Conservation (phyloP, 2,888 invertebrate genomes). For the Drosophila kanekoi region DNA sequence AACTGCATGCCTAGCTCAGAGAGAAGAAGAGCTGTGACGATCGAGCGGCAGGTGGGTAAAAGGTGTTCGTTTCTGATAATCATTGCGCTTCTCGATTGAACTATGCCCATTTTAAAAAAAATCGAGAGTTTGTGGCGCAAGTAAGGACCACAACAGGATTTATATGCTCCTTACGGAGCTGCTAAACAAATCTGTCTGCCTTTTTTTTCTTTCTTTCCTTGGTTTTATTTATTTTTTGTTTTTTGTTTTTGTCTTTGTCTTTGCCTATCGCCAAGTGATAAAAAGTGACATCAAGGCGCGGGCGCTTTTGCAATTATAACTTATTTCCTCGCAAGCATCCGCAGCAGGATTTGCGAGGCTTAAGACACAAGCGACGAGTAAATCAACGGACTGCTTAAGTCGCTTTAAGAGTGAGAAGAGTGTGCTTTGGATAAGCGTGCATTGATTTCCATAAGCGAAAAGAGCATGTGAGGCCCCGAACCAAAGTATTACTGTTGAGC, state of each 20-base stretch:
- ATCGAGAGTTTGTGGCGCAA: too few species aligned
- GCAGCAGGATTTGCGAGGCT: conserved; percentile 54
- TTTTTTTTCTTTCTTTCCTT: too few species aligned
- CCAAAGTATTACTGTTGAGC: conserved; percentile 53
- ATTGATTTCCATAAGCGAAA: conserved; percentile 69
- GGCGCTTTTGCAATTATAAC: conserved; percentile 62
- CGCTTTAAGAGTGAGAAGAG: not conserved
- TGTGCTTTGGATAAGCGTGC: conserved; percentile 43
- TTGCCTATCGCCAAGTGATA: not conserved
- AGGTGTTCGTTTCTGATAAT: too few species aligned
- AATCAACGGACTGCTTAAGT: conserved; percentile 49
- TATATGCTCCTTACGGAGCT: conserved; percentile 1
- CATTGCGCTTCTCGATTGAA: too few species aligned
- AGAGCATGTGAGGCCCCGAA: conserved; percentile 17
- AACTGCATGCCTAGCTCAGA: not conserved
- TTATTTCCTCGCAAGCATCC: conserved; percentile 57
- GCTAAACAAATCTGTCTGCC: conserved; percentile 8
- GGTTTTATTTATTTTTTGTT: too few species aligned
- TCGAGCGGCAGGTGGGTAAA: not conserved
- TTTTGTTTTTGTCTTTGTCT: too few species aligned
- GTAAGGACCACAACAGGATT: too few species aligned
- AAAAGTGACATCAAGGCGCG: conserved; percentile 32
- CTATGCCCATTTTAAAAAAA: too few species aligned
- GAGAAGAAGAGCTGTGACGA: not conserved
- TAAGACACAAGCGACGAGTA: conserved; percentile 46